A percentile compares a stretch with the other conserved stretches of the same genome.
phyloP scores from a whole-genome alignment of 2,797 vertebrate species.

The Sciurus carolinensis region DNA sequence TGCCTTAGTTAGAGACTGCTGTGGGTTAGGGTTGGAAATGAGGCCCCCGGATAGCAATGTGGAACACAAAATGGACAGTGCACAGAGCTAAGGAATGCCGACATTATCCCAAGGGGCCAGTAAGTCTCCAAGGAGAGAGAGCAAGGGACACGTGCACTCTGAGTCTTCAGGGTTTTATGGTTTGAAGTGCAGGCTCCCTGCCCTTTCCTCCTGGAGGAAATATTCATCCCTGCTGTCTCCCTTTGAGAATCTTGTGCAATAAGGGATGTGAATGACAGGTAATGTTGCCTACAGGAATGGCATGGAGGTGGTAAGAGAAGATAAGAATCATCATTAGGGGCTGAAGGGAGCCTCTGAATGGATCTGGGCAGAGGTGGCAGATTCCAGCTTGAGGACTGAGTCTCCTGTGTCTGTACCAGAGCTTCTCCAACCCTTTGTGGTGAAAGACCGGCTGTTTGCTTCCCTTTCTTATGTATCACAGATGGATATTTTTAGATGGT shows the following conservation, averaged over 20 bases:
- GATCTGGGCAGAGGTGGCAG: neutral
- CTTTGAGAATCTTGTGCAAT: neutral
- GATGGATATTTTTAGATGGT: neutral
- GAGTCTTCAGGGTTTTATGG: neutral
- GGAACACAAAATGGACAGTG: neutral
- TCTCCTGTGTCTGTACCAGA: neutral
- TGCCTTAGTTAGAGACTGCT: neutral
- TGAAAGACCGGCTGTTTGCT: neutral
- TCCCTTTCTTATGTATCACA: neutral
- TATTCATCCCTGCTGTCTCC: neutral
- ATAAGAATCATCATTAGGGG: neutral
- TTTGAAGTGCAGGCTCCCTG: neutral
- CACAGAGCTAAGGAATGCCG: neutral
- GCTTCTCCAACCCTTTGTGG: neutral
- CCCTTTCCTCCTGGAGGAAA: neutral
- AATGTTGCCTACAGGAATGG: too few relatives aligned
- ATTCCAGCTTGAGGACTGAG: neutral
- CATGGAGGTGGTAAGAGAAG: neutral
- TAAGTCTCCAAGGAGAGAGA: neutral
- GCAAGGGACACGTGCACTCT: accelerated
- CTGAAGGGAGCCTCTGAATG: neutral
- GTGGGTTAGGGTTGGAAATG: neutral
- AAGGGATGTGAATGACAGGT: neutral
- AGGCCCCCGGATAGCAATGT: accelerated
- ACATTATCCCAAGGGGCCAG: neutral